Base-by-base conservation (phyloP, 92 coral and sea anemone genomes). In the Zoanthus solanderi region DNA sequence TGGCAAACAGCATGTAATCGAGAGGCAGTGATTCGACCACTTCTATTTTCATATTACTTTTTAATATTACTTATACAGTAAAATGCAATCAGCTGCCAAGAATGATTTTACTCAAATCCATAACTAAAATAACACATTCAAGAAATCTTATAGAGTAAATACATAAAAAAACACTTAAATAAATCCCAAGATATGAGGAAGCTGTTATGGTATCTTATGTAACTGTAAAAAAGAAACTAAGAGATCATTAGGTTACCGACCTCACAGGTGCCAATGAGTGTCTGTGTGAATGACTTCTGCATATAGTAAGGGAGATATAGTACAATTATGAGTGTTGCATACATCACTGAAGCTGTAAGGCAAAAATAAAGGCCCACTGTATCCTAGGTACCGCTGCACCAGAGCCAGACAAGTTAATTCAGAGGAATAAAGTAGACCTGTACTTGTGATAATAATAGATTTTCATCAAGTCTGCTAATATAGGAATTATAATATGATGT, bases 1-100 rank as follows among this genome's bases (percentile, higher is more conserved):
- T 71, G 76, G 17, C 76, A 71, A 71, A 71, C 76, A 71, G 76
- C 76, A 71, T 71, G 45, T 11, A 71, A 71, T 4, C 76, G 76
- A 71, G 76, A 71, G 47, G 76, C 76, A 71, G 76, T 71, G 15
- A 71, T 71, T 23, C 76, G 42, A 12, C 76, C 76, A 4, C 4
- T 30, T 34, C 75, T 71, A 34, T 71, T 34, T n/a, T 71, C 37
- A 71, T n/a, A 71, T 23, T 23, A 23, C 23, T 23, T 23, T 23
- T 23, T 23, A 23, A 23, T 23, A 23, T 23, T 23, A 23, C 23
- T 23, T 23, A 23, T 23, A 23, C 23, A 23, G 23, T 23, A 23
- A 23, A 23, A 23, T 23, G 23, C 23, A 23, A 23, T 23, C 23
- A 23, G 23, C 23, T 23, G 23, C 23, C 23, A 23, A 23, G 23